phyloP scores from a whole-genome alignment of 92 coral and sea anemone genomes.

The Epizoanthus scotinus region DNA sequence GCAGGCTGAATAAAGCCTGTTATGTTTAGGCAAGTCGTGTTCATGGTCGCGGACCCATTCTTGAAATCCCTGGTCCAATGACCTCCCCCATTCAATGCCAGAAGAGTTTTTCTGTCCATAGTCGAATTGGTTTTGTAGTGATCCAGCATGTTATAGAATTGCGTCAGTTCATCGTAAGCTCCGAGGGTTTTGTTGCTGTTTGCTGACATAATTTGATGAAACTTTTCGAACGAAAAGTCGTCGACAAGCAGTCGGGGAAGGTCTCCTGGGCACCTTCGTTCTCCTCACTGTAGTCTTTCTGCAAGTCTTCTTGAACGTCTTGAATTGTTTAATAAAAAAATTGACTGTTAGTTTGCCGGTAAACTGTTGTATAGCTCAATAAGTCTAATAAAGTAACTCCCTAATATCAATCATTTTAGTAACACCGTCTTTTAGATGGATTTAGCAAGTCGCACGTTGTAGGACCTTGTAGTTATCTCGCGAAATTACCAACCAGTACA shows the following conservation, averaged over 20 bases:
- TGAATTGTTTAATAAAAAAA: too few species aligned
- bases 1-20: conserved; percentile 61
- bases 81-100: conserved; percentile 58
- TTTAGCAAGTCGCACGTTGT: too few species aligned
- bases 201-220: conserved; percentile 49
- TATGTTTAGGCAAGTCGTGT: conserved; percentile 49
- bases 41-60: conserved; percentile 52
- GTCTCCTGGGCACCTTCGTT: conserved; percentile 34
- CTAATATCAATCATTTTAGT: too few species aligned
- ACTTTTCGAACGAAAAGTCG: conserved; percentile 54
- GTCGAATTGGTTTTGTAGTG: conserved; percentile 58
- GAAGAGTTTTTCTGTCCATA: conserved; percentile 57
- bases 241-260: conserved; percentile 49
- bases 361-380: too few species aligned
- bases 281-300: conserved; percentile 21
- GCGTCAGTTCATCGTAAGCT: conserved; percentile 56
- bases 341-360: too few species aligned
- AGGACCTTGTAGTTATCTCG: too few species aligned
- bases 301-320: conserved; percentile 46
- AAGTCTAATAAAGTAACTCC: too few species aligned
- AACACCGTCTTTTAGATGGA: too few species aligned
- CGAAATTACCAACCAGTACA: too few species aligned
- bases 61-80: conserved; percentile 57
- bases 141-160: conserved; percentile 57
- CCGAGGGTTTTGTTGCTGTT: conserved; percentile 44